phyloP scores from a whole-genome alignment of 2,797 vertebrate species.

The Sebastes oblongus region DNA sequence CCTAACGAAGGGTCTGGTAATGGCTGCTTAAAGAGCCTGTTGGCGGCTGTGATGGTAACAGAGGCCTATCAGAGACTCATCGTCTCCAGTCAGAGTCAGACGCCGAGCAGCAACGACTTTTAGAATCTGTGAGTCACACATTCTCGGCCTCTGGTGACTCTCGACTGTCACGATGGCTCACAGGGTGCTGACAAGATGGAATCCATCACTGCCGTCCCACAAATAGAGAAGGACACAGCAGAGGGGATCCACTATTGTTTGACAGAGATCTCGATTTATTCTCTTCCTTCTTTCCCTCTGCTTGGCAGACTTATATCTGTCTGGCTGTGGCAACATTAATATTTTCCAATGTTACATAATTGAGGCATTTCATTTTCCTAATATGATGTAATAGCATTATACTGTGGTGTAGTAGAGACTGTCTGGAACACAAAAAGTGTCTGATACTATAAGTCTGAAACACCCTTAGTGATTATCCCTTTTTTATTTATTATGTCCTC shows the following conservation, averaged over 20 bases:
- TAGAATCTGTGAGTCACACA: constrained; percentile 73
- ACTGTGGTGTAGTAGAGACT: not conserved
- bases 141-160: constrained; percentile 69
- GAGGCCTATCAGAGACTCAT: constrained; percentile 53
- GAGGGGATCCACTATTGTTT: constrained; percentile 45
- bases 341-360: constrained; percentile 10
- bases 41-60: constrained; percentile 32
- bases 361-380: not conserved
- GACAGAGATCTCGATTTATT: constrained; percentile 41
- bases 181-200: constrained; percentile 65
- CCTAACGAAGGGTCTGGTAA: constrained; percentile 8
- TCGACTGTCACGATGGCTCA: constrained; percentile 66
- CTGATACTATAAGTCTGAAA: not conserved
- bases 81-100: constrained; percentile 49
- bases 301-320: not conserved
- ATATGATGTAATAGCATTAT: not conserved
- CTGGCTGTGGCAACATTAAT: constrained; percentile 8
- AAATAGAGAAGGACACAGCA: constrained; percentile 64
- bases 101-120: constrained; percentile 64
- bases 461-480: not conserved
- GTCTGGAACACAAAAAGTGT: not conserved
- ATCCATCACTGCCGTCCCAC: constrained; percentile 64
- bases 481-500: not conserved
- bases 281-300: not conserved
- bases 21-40: constrained; percentile 29